Evolutionary conservation across 2,797 vertebrate genomes (phyloP), one percentile per base, ranked within the genome.

Genomic region (Pantherophis vulpinus): DNA sequence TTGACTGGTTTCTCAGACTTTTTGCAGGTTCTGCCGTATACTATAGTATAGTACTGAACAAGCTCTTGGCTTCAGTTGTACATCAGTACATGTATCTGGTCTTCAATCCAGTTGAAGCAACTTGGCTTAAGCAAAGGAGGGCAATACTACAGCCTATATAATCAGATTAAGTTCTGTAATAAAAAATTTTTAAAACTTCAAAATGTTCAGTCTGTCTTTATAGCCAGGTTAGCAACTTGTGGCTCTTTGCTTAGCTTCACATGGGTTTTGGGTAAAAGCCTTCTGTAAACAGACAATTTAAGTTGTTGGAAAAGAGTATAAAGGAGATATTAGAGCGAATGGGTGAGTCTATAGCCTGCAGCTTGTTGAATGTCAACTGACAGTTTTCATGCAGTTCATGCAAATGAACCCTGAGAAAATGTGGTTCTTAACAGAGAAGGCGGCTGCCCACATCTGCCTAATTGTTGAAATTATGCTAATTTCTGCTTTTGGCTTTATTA

Each of bases 401-500:
- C 56, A 60, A 25, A 37, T 14, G 37, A 29, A 23, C 42, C 79
- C 79, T 83, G 79, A 47, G 37, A 83, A 42, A 47, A 47, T 47
- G 23, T 83, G 79, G 79, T 42, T 10, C 42, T 51, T 47, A 86
- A 51, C 42, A 86, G 42, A 47, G 5, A 86, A 86, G 23, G 20
- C 42, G 11, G 32, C 58, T 42, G 56, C 23, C n/a, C n/a, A 88
- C 61, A n/a, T 29, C 16, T 90, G 61, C 66, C 0, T 6, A n/a
- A 37, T 70, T 91, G 93, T 93, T 63, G 27, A 63, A 12, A 63
- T 63, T 63, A 63, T 63, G 60, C 93, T 93, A 95, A 94, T 93
- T 91, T 92, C 95, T 93, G 91, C 95, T 94, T 93, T 92, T 61
- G 92, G 58, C 94, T 96, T 94, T 93, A 96, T 97, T 96, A 97